A percentile compares a stretch with the other conserved stretches of the same genome.
These are phyloP conservation scores for Lamellibrachia satsuma DNA, from an alignment of 2,888 invertebrate genomes.

Conservation along the genomic window DNA sequence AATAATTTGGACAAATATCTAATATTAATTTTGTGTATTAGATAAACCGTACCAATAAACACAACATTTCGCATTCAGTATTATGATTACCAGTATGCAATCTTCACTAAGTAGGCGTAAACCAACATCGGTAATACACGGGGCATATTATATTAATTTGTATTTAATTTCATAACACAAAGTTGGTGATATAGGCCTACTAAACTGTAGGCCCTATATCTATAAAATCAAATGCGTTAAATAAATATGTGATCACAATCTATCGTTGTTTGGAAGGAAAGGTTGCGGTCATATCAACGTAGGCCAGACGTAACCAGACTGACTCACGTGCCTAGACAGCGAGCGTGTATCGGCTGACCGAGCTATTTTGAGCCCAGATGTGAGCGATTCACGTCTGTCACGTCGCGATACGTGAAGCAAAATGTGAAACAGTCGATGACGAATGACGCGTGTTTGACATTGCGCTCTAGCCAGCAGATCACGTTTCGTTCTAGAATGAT, in stretches of 20 bases:
- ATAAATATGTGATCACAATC: neutral
- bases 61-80: too few relatives aligned
- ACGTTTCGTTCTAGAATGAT: neutral
- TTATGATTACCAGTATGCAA: too few relatives aligned
- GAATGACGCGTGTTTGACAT: neutral
- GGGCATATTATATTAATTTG: too few relatives aligned
- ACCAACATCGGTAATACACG: too few relatives aligned
- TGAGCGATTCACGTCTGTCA: neutral
- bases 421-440: neutral
- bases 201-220: neutral
- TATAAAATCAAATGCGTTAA: neutral
- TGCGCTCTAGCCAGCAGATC: neutral
- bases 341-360: neutral
- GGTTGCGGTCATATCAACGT: neutral
- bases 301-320: neutral
- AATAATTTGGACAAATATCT: too few relatives aligned
- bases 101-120: too few relatives aligned
- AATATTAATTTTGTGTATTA: too few relatives aligned
- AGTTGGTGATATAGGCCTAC: neutral
- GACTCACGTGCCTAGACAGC: neutral
- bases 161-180: neutral
- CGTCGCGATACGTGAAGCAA: neutral
- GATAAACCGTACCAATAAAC: too few relatives aligned
- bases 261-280: neutral
- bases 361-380: neutral